Percentiles rank a stretch among this genome's conserved stretches.
Evolutionary conservation across 2,113 vertebrate species (phyloP).

Genomic region (Seriola quinqueradiata): DNA sequence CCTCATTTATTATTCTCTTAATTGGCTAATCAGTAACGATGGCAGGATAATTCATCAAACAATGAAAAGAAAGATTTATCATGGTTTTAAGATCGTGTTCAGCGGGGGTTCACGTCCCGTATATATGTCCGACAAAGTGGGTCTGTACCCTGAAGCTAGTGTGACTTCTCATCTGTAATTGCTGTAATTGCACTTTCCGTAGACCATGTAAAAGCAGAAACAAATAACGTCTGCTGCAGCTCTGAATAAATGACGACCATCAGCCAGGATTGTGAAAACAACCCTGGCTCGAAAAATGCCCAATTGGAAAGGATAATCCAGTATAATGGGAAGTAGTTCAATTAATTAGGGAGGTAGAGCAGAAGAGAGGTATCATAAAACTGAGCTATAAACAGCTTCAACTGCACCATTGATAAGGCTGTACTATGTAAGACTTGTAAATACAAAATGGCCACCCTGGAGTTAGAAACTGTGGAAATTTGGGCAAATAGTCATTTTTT

Average conservation of each 20-base stretch:
- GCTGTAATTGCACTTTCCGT: conserved; percentile 68
- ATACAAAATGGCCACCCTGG: conserved; percentile 72
- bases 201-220: conserved; percentile 72
- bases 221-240: conserved; percentile 64
- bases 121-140: conserved; percentile 55
- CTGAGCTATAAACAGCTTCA: conserved; percentile 63
- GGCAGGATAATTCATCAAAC: conserved; percentile 69
- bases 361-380: conserved; percentile 71
- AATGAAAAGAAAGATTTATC: conserved; percentile 53
- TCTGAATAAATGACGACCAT: conserved; percentile 63
- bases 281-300: conserved; percentile 49
- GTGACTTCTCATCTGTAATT: conserved; percentile 69
- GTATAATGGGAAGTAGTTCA: conserved; percentile 69
- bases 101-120: conserved; percentile 50
- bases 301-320: conserved; percentile 66
- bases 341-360: conserved; percentile 68
- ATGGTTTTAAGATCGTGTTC: conserved; percentile 38
- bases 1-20: conserved; percentile 62
- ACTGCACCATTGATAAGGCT: conserved; percentile 59
- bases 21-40: conserved; percentile 72
- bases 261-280: conserved; percentile 53
- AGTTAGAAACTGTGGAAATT: conserved; percentile 61
- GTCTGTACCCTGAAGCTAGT: conserved; percentile 53
- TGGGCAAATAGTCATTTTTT: conserved; percentile 53
- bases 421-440: conserved; percentile 65